Base-by-base conservation (phyloP, 2,888 invertebrate species). In the Geotrupes spiniger region DNA sequence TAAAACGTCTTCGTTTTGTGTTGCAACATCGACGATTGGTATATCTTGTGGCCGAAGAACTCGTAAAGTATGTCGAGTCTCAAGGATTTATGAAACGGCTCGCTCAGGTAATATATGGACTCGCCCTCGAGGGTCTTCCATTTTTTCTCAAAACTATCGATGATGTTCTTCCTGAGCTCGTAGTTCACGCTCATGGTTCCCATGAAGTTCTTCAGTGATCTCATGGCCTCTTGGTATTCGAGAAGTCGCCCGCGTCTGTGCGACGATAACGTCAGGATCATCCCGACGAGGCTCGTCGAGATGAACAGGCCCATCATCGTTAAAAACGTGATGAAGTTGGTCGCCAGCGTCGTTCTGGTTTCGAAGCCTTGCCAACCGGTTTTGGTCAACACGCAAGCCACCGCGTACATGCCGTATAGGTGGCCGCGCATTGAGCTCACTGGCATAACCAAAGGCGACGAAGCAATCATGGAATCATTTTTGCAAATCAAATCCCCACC, bases 11-110 rank as follows among this genome's bases (percentile, higher is more conserved):
- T 41, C 8, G 40, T 52, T n/a, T 51, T 52, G 4, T 25, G 1
- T 10, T 11, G 11, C 36, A 55, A 51, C 9, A 52, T 17, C 1
- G 47, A 52, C 29, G 21, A 8, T 1, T 38, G n/a, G 17, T 33
- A 31, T 8, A 52, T 38, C 3, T 38, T 26, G 4, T 4, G 29
- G 2, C 57, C 57, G 36, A 53, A 57, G 11, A 40, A 36, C n/a
- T 53, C 55, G 42, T 47, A 57, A 3, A 53, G 26, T n/a, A 57
- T 52, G 28, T 57, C 57, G 11, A 40, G 16, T 29, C 48, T 33
- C 14, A 57, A 38, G 3, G 55, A 25, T 1, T 15, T 14, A 12
- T 42, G 36, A 2, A 55, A 46, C 2, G 29, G 12, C 28, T 29
- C 10, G 12, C 52, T 36, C 9, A 36, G 21, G 4, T 28, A 21